Evolutionary conservation across 2,113 vertebrate species (phyloP), one percentile per base, ranked within the genome.

Genomic region (Dermatemys mawii): DNA sequence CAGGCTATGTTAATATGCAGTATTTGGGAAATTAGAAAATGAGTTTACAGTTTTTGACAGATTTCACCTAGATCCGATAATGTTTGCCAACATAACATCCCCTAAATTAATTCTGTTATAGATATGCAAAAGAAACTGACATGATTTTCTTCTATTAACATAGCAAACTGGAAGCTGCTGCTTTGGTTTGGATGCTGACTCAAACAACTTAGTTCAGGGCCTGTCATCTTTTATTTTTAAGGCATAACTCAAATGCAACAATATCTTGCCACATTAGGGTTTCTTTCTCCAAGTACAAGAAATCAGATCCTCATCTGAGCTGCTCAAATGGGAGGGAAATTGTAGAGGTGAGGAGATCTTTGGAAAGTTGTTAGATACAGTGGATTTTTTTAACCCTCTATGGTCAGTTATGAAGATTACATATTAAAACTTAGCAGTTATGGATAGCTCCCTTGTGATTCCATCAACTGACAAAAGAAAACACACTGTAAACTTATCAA

Each of bases 221-320:
- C 67, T 88, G 82, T 67, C 48, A 83, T 84, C 57, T 96, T 88
- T 93, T 92, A 89, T 87, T 92, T 92, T 92, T 82, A 67, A 95
- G 41, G 49, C 90, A 53, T 50, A 86, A 92, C 55, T 82, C 79
- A 83, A 95, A 60, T 50, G 54, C 46, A 91, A 83, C 5, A 7
- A 78, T 88, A 4, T 24, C 51, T 35, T 63, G 54, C n/a, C 51
- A 8, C 5, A 57, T 21, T 10, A 91, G 41, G 41, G 51, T 54
- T 29, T 87, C 75, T 90, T 89, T 87, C 53, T 11, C 49, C 17
- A 53, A 26, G 48, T 73, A 53, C 80, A 75, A 86, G 81, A 83
- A 92, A 91, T 46, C 57, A 92, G 41, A 29, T 75, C 41, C 67
- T 0, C 1, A 57, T 57, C 35, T 53, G 53, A 60, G 75, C 21